Base-by-base conservation (phyloP, 2,797 vertebrate genomes). In the Synanceia verrucosa region DNA sequence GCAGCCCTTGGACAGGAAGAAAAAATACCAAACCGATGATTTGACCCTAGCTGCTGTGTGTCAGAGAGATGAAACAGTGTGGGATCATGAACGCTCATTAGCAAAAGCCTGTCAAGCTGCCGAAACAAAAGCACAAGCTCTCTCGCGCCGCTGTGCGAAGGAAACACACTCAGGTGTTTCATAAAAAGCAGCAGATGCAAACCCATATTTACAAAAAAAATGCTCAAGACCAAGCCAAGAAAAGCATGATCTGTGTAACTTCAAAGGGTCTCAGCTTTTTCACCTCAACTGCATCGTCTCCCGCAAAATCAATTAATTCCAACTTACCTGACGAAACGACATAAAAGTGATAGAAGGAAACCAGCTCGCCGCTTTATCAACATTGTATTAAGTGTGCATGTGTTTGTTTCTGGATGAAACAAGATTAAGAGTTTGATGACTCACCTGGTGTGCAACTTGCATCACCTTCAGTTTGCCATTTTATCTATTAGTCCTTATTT, bases 61-160 rank as follows among this genome's bases (percentile, higher is more conserved):
- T 73, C 19, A 66, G 14, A 36, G 8, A 37, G 18, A 28, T 41
- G 31, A 70, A 60, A 59, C 12, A 33, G 9, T 73, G 43, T 55
- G 44, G 46, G 14, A 18, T 67, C 31, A 46, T 55, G 26, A 51
- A 70, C 34, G 16, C 29, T 65, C 59, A 50, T 36, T 65, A 76
- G 41, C 3, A 2, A 70, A 80, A 86, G 83, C 75, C 71, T 81
- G 33, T 83, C 26, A 79, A 79, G 65, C 62, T 34, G 59, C 72
- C 1, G 2, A 50, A 69, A 51, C 66, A 76, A 63, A 79, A 81
- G 68, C 78, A 55, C 33, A 72, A 76, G 60, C 74, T 47, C 9
- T 26, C 13, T n/a, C 31, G 34, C 55, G 1, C 9, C 24, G 6
- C n/a, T 10, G 34, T 47, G 60, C 58, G 2, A 28, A 21, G 6